A percentile compares a stretch with the other conserved stretches of the same genome.
These are phyloP conservation scores for Pseudonaja textilis DNA, from an alignment of 2,113 vertebrate genomes.

Conservation along the genomic window DNA sequence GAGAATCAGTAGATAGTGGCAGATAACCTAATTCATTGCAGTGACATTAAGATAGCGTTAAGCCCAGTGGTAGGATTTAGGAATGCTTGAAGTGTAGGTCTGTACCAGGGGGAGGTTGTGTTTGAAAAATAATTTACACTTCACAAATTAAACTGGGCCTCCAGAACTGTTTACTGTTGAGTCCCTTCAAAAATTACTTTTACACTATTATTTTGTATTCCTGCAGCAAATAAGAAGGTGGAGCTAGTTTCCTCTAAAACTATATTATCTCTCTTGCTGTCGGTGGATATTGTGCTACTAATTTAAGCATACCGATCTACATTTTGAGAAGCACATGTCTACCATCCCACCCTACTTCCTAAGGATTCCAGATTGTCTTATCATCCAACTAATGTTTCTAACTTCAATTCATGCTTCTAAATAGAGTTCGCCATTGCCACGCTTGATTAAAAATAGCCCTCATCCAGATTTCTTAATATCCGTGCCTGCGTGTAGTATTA, in stretches of 20 bases:
- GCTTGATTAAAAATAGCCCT: not conserved
- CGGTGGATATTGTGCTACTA: constrained; percentile 22
- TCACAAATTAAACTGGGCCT: not conserved
- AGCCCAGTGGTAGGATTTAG: not conserved
- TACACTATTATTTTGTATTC: not conserved
- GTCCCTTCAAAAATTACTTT: not conserved
- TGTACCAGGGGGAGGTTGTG: not conserved
- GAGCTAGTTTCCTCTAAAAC: not conserved
- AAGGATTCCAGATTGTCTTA: constrained; percentile 4
- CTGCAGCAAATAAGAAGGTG: not conserved
- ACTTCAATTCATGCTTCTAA: not conserved
- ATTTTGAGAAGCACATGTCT: not conserved
- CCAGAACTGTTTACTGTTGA: not conserved
- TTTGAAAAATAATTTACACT: not conserved
- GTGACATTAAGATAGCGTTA: no score
- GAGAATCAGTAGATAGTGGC: not conserved
- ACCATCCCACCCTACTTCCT: not conserved
- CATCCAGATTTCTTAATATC: not conserved
- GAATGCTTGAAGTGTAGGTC: not conserved
- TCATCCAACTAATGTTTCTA: not conserved
- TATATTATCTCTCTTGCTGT: constrained; percentile 1
- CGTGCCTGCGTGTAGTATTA: not conserved
- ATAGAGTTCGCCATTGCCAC: not conserved
- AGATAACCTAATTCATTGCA: not conserved
- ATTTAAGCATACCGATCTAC: not conserved